These are phyloP conservation scores for Trichacis sp. DNA, from an alignment of 2,888 invertebrate species.

Conservation along the genomic window DNA sequence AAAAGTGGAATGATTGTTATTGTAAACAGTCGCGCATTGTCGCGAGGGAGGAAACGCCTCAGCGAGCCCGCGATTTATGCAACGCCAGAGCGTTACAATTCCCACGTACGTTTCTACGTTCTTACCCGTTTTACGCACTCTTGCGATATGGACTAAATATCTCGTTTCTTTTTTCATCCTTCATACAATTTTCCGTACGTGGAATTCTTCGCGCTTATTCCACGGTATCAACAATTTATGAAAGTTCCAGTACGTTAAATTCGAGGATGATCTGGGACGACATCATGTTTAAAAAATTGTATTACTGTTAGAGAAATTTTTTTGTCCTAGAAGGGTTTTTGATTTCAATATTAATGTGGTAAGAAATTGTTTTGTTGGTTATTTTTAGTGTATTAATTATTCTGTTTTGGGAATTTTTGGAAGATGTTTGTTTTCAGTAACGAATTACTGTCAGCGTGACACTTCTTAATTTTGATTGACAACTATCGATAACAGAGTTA, in stretches of 20 bases:
- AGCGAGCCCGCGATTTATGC: conserved; percentile 24
- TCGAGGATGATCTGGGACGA: too few relatives aligned
- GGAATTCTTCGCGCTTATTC: conserved; percentile 20
- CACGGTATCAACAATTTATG: neutral
- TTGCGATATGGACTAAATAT: conserved; percentile 26
- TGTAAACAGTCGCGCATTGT: conserved; percentile 21
- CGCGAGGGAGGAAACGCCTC: conserved; percentile 29
- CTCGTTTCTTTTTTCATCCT: conserved; percentile 23
- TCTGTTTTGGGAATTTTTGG: too few relatives aligned
- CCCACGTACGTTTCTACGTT: conserved; percentile 21
- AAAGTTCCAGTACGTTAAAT: neutral
- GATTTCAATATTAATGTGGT: too few relatives aligned
- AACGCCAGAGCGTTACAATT: conserved; percentile 24
- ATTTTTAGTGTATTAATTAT: too few relatives aligned
- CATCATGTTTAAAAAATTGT: too few relatives aligned
- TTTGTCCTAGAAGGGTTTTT: too few relatives aligned
- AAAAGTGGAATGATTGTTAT: conserved; percentile 23
- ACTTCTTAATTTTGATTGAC: too few relatives aligned
- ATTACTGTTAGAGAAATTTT: too few relatives aligned
- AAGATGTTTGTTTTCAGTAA: too few relatives aligned
- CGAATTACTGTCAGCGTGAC: too few relatives aligned
- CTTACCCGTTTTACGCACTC: conserved; percentile 12
- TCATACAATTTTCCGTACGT: conserved; percentile 13
- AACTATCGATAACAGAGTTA: too few relatives aligned
- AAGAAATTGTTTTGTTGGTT: too few relatives aligned